A percentile compares a stretch with the other conserved stretches of the same genome.
Evolutionary conservation across 2,113 vertebrate genomes (phyloP).

Genomic region (Aptenodytes forsteri): DNA sequence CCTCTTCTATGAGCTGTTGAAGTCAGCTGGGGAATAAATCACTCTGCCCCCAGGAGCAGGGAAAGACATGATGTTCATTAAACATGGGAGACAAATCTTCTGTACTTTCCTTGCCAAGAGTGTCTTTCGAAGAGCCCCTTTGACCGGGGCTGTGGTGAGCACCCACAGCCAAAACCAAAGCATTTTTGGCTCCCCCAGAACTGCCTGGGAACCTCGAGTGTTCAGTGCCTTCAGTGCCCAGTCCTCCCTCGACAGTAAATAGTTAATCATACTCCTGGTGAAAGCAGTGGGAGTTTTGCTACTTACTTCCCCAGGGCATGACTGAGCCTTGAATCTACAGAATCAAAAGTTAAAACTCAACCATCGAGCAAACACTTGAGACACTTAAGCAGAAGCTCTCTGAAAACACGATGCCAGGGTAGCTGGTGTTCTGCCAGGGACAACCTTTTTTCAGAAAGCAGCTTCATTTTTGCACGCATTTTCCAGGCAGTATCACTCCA

Average conservation of each 20-base stretch:
- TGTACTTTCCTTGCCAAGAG: not conserved
- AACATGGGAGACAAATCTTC: not conserved
- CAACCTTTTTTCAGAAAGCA: not conserved
- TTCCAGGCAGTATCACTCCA: not conserved
- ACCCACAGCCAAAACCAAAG: not conserved
- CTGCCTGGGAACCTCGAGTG: not conserved
- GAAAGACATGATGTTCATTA: not conserved
- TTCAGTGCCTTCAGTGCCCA: not conserved
- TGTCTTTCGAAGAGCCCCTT: not conserved
- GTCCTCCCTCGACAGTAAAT: not conserved
- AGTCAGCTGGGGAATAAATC: not conserved
- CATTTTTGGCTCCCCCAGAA: not conserved
- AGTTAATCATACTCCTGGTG: not conserved
- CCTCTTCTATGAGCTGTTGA: not conserved
- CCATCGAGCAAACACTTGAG: not conserved
- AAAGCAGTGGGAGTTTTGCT: not conserved
- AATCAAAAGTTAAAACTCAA: not conserved
- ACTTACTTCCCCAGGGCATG: not conserved
- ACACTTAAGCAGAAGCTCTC: not conserved
- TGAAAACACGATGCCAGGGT: fast-evolving
- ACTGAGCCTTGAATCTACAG: not conserved
- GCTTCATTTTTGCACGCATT: not conserved
- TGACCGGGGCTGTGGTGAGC: not conserved
- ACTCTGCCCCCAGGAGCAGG: not conserved
- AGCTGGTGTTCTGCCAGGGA: not conserved